Percentiles rank a stretch among this genome's conserved stretches.
phyloP scores from a whole-genome alignment of 2,113 vertebrate species.

The Leptocoma aspasia region DNA sequence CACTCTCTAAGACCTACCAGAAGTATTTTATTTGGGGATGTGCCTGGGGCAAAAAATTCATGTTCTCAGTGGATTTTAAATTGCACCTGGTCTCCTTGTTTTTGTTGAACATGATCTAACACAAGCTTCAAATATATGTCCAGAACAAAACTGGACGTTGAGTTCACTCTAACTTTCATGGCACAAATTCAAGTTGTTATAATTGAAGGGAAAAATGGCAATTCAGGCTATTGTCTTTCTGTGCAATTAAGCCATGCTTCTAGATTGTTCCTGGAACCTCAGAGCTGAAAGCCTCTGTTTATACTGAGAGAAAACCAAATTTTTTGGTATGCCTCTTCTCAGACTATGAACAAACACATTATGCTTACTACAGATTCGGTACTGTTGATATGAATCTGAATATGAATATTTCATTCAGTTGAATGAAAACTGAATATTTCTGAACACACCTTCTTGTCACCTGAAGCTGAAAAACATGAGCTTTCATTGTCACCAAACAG shows the following conservation, averaged over 20 bases:
- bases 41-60: neutral
- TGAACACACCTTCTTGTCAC: neutral
- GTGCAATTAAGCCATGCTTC: neutral
- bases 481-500: neutral
- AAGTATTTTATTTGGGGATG: neutral
- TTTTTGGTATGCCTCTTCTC: neutral
- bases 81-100: neutral
- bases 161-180: neutral
- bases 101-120: constrained; percentile 21
- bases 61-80: neutral
- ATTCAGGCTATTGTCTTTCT: constrained; percentile 1
- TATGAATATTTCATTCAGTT: too few relatives aligned
- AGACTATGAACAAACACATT: neutral
- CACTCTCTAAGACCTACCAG: neutral
- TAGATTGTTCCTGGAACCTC: neutral
- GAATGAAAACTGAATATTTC: neutral
- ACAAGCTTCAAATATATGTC: neutral
- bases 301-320: neutral
- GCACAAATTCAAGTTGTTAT: constrained; percentile 20
- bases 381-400: too few relatives aligned
- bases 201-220: neutral
- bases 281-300: neutral
- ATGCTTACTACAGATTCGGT: neutral
- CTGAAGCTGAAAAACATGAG: neutral
- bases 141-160: constrained; percentile 19